Percentiles rank a stretch among this genome's conserved stretches.
Conservation (phyloP, 1,140 invertebrate genomes). For the Diabrotica undecimpunctata region DNA sequence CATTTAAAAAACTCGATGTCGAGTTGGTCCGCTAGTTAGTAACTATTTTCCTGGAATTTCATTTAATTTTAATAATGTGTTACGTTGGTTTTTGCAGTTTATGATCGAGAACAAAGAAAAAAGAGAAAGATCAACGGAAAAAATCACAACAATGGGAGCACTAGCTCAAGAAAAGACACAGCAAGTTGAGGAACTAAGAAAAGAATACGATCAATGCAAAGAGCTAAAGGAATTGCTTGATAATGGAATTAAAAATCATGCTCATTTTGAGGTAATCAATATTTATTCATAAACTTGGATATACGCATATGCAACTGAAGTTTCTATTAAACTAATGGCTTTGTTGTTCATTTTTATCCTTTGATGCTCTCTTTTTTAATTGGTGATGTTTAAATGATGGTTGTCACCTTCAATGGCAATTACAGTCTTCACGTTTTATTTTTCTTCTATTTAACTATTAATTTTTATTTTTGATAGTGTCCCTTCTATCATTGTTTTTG, state of each 20-base stretch:
- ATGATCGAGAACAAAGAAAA: conserved; percentile 31
- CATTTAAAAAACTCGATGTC: no score
- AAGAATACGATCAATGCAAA: conserved; percentile 14
- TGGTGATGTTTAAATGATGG: no score
- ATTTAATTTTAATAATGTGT: not conserved
- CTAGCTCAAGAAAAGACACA: conserved; percentile 15
- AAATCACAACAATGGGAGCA: conserved; percentile 23
- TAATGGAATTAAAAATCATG: not conserved
- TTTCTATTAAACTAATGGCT: no score
- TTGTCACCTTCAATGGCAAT: no score
- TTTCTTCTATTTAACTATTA: no score
- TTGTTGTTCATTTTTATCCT: no score
- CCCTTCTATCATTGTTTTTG: no score
- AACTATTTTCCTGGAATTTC: not conserved
- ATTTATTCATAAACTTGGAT: not conserved
- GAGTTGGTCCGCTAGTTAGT: no score
- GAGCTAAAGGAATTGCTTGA: conserved; percentile 4
- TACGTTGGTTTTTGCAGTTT: conserved; percentile 18
- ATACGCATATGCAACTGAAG: no score
- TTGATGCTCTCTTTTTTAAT: no score
- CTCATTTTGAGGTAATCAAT: not conserved
- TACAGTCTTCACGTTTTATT: no score
- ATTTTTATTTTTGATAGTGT: no score
- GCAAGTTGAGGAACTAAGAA: conserved; percentile 13
- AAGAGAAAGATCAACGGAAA: conserved; percentile 21